Base-by-base conservation (phyloP, 2,113 vertebrate genomes). In the Heloderma charlesbogerti region DNA sequence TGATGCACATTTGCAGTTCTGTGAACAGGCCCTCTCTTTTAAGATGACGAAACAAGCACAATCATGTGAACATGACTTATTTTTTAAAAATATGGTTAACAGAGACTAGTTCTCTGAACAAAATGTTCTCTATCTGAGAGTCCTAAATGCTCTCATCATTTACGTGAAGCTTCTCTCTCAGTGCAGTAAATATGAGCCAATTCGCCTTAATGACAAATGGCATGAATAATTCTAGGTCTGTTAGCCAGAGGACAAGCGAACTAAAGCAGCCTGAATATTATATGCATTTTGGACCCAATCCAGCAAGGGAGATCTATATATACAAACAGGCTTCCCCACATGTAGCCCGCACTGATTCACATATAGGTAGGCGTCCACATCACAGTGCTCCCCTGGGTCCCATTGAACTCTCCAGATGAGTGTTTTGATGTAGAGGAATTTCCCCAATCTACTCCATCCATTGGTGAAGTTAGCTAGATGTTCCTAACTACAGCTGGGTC, bases 351-450 rank as follows among this genome's bases (percentile, higher is more conserved):
- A 16, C n/a, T 25, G 37, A 40, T 77, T 10, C 34, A n/a, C n/a
- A 74, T 74, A 3, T n/a, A 27, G 13, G 40, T 8, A 48, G 75
- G 22, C 18, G 8, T 77, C 9, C 54, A 29, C 5, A 34, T 54
- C 31, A 16, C 31, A 81, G 20, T 51, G 15, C 79, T 57, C 48
- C 13, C 34, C 48, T n/a, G 31, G 31, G 16, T 81, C 79, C 15
- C 48, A n/a, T 34, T 34, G 79, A 51, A 54, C 13, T 80, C 29
- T 27, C 48, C 18, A 51, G 0, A 40, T 0, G 0, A 67, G 1
- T 13, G 87, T 84, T 81, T 91, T 89, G 91, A 93, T 88, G 29
- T 2, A 2, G 22, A 57, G 15, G 2, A 54, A 18, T 29, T 13
- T 80, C 5, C 78, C 78, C 8, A 51, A 27, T 10, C 5, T 12